Evolutionary conservation across 2,888 invertebrate species (phyloP).

Genomic region (Nematopogon swammerdamellus): DNA sequence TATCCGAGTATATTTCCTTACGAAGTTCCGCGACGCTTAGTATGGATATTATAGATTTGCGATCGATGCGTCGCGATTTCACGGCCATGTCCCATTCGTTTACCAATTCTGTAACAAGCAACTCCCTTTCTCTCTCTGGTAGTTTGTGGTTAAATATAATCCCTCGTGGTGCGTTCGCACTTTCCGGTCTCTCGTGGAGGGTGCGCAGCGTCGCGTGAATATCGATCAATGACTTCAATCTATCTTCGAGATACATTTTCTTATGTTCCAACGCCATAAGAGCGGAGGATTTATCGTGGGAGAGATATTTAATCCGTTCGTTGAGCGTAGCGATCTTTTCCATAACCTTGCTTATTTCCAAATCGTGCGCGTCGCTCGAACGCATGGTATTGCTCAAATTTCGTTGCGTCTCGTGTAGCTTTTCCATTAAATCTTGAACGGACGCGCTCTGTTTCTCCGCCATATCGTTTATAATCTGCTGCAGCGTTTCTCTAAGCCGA

Average conservation of each 20-base stretch:
- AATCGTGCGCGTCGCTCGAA: slow-evolving; percentile 23
- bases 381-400: slow-evolving; percentile 25
- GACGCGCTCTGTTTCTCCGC: slow-evolving; percentile 7
- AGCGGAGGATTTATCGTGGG: slow-evolving; percentile 27
- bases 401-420: slow-evolving; percentile 26
- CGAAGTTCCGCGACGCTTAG: slow-evolving; percentile 30
- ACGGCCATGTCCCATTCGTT: slow-evolving; percentile 37
- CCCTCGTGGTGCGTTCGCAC: slow-evolving; percentile 18
- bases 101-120: slow-evolving; percentile 37
- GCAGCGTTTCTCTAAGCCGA: slow-evolving; percentile 34
- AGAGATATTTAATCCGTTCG: slow-evolving; percentile 28
- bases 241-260: slow-evolving; percentile 30
- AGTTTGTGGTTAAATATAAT: slow-evolving; percentile 36
- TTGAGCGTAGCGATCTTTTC: slow-evolving; percentile 32
- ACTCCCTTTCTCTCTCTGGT: slow-evolving; percentile 30
- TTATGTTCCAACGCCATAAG: slow-evolving; percentile 29
- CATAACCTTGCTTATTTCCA: slow-evolving; percentile 34
- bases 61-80: slow-evolving; percentile 17
- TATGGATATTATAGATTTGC: slow-evolving; percentile 41
- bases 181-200: slow-evolving; percentile 19
- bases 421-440: slow-evolving; percentile 17
- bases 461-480: slow-evolving; percentile 32
- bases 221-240: slow-evolving; percentile 28
- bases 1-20: slow-evolving; percentile 39
- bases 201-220: slow-evolving; percentile 26